Evolutionary conservation across 2,113 vertebrate species (phyloP).

Genomic region (Gobio gobio): DNA sequence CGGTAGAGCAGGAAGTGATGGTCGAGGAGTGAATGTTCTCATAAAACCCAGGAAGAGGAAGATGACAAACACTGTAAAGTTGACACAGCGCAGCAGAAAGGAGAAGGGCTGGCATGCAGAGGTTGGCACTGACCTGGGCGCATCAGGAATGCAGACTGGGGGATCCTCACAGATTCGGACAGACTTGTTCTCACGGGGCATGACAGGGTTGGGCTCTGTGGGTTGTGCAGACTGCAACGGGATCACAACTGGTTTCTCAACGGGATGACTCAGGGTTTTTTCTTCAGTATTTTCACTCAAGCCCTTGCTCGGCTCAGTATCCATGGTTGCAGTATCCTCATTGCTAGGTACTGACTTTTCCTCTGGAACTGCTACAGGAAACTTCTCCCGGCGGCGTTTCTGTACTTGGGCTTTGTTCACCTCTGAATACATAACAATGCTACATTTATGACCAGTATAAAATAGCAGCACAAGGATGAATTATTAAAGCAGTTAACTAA

Average conservation of each 20-base stretch:
- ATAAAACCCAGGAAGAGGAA: constrained; percentile 76
- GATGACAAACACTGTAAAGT: constrained; percentile 71
- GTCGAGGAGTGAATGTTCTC: constrained; percentile 70
- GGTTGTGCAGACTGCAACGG: constrained; percentile 51
- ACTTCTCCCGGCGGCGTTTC: constrained; percentile 82
- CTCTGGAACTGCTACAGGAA: constrained; percentile 69
- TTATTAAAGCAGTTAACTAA: neutral
- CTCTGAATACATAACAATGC: constrained; percentile 67
- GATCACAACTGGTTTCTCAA: constrained; percentile 37
- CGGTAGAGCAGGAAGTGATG: constrained; percentile 67
- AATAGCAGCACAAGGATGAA: too few species aligned
- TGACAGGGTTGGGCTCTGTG: constrained; percentile 31
- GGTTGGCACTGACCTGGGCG: constrained; percentile 73
- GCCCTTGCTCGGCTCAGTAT: constrained; percentile 19
- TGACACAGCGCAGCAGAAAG: constrained; percentile 75
- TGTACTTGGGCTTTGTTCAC: constrained; percentile 67
- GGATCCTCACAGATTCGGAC: constrained; percentile 75
- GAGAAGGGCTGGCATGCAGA: constrained; percentile 69
- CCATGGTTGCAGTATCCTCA: neutral
- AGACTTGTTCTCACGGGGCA: constrained; percentile 71
- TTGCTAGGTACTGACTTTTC: constrained; percentile 35
- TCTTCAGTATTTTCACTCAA: constrained; percentile 31
- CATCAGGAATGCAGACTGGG: constrained; percentile 21
- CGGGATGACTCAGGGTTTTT: constrained; percentile 11
- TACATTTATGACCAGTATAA: neutral